Evolutionary conservation across 2,888 invertebrate species (phyloP).

Genomic region (Drosophila paracracens): DNA sequence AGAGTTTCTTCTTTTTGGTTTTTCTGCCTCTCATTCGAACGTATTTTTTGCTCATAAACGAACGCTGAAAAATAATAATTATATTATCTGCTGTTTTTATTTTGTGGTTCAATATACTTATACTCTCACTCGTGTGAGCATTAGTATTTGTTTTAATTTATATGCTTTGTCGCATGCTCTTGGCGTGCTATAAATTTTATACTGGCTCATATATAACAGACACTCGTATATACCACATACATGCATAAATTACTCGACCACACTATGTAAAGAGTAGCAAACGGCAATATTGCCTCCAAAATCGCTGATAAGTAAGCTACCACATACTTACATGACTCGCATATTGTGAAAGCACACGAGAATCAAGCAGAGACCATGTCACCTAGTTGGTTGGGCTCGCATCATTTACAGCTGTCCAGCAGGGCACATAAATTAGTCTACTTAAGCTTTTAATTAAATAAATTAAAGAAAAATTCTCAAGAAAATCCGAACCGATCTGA

Average conservation of each 20-base stretch:
- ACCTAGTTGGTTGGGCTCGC: conserved; percentile 5
- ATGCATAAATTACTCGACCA: conserved; percentile 49
- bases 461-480: conserved; percentile 46
- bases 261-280: conserved; percentile 34
- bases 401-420: conserved; percentile 45
- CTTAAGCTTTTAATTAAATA: conserved; percentile 71
- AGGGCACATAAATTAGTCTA: conserved; percentile 61
- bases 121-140: conserved; percentile 33
- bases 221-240: conserved; percentile 23
- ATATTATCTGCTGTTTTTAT: conserved; percentile 51
- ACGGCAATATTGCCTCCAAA: conserved; percentile 46
- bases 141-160: conserved; percentile 57
- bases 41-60: conserved; percentile 17
- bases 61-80: conserved; percentile 59
- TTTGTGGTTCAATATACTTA: conserved; percentile 38
- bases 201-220: conserved; percentile 15
- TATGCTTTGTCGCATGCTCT: conserved; percentile 56
- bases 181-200: conserved; percentile 60
- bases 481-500: conserved; percentile 13
- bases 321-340: conserved; percentile 14
- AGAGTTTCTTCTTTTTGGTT: conserved; percentile 41
- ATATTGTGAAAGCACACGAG: conserved; percentile 22
- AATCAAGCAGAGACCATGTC: conserved; percentile 21
- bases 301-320: conserved; percentile 38
- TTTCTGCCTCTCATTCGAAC: conserved; percentile 21